phyloP scores from a whole-genome alignment of 2,888 invertebrate genomes.

The Opisthograptis luteolata region DNA sequence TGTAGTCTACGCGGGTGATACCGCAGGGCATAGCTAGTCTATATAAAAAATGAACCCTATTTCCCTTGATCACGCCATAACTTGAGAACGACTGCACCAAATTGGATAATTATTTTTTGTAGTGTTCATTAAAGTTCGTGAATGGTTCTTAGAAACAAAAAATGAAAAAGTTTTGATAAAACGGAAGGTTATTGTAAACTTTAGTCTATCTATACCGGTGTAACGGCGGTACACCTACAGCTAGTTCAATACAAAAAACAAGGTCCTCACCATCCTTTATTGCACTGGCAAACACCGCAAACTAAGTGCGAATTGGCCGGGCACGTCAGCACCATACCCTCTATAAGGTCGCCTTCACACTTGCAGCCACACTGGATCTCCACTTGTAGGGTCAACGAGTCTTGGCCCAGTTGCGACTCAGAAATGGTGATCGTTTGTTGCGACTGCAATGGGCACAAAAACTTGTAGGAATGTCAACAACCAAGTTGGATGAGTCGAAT shows the following conservation, averaged over 20 bases:
- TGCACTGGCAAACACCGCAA: slow-evolving; percentile 87
- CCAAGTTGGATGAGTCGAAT: slow-evolving; percentile 2
- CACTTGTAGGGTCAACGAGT: slow-evolving; percentile 87
- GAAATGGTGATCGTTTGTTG: slow-evolving; percentile 86
- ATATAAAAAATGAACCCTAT: no score
- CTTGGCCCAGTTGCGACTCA: slow-evolving; percentile 90
- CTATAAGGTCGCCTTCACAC: slow-evolving; percentile 73
- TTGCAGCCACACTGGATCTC: slow-evolving; percentile 90
- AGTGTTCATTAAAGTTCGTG: no score
- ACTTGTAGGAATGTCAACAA: slow-evolving; percentile 16
- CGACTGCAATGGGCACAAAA: slow-evolving; percentile 49
- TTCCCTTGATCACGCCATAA: no score
- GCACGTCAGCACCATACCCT: slow-evolving; percentile 62
- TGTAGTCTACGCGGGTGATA: no score
- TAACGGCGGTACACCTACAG: not conserved
- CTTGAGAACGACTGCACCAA: no score
- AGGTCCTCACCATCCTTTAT: slow-evolving; percentile 83
- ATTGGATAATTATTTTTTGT: no score
- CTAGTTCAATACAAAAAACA: not conserved
- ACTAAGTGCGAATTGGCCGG: slow-evolving; percentile 82
- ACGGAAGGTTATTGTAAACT: no score
- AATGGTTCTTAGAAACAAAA: no score
- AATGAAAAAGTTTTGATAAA: no score
- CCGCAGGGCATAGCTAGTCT: no score
- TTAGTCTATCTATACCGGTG: no score